These are phyloP conservation scores for Nothoprocta pentlandii DNA, from an alignment of 2,113 vertebrate genomes.

Conservation along the genomic window DNA sequence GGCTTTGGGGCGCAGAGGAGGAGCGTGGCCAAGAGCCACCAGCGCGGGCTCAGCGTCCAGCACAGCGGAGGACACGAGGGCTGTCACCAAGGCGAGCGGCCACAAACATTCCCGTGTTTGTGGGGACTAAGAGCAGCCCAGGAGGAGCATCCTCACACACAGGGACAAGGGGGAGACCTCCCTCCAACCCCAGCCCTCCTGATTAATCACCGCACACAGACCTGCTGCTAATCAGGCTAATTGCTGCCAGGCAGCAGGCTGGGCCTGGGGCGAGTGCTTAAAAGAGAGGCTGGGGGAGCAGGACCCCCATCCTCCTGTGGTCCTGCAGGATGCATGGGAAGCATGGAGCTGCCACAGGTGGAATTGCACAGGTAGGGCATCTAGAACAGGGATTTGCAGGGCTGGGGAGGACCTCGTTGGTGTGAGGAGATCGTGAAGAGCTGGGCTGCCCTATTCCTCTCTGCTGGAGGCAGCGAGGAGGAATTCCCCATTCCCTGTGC, in stretches of 20 bases:
- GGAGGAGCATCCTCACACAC: background rate
- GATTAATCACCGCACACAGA: fast-evolving
- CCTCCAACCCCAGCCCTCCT: background rate
- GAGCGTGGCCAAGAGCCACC: fast-evolving
- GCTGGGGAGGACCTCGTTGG: too few relatives aligned
- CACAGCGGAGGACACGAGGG: background rate
- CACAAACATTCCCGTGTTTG: background rate
- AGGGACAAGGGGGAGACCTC: background rate
- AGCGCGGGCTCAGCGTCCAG: too few relatives aligned
- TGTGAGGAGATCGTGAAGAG: too few relatives aligned
- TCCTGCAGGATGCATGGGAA: too few relatives aligned
- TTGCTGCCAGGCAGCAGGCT: background rate
- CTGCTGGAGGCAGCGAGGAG: background rate
- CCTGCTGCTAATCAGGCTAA: slow-evolving; percentile 4
- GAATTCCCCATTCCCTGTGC: background rate
- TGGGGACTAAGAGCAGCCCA: fast-evolving
- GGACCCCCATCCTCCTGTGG: too few relatives aligned
- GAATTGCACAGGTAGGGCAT: too few relatives aligned
- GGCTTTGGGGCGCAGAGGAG: fast-evolving
- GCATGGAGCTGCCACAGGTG: too few relatives aligned
- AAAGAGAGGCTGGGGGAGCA: background rate
- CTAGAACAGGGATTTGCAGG: too few relatives aligned
- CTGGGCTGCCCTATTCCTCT: too few relatives aligned
- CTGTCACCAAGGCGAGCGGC: fast-evolving
- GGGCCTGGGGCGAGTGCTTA: background rate